These are phyloP conservation scores for Triplophysa yarkandensis DNA, from an alignment of 2,797 vertebrate species.

Conservation along the genomic window DNA sequence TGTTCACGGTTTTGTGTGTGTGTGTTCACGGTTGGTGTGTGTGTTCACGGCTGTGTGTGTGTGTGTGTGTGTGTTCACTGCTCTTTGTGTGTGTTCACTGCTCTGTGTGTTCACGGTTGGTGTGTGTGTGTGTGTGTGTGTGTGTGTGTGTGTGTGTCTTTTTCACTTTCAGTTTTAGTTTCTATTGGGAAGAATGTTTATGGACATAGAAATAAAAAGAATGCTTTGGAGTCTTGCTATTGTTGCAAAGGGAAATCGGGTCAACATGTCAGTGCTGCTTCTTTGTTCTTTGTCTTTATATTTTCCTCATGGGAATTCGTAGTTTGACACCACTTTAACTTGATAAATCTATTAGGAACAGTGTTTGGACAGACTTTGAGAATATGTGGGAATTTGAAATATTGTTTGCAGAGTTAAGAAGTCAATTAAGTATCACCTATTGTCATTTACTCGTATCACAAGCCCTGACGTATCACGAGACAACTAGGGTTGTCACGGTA, in stretches of 20 bases:
- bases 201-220: not conserved
- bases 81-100: no score
- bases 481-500: no score
- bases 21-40: no score
- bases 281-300: constrained; percentile 29
- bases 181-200: not conserved
- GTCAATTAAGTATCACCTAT: not conserved
- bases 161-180: no score
- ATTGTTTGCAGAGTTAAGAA: not conserved
- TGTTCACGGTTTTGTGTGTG: no score
- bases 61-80: no score
- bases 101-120: no score
- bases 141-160: no score
- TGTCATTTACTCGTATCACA: not conserved
- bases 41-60: no score
- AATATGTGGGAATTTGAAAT: not conserved
- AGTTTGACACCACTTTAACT: constrained; percentile 36
- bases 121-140: no score
- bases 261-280: constrained; percentile 17
- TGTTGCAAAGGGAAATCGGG: constrained; percentile 8
- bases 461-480: no score
- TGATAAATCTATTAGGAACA: constrained; percentile 2
- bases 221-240: constrained; percentile 4
- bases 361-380: not conserved
- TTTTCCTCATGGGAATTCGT: constrained; percentile 26